phyloP scores from a whole-genome alignment of 2,888 invertebrate species.

The Apodemia mormo region DNA sequence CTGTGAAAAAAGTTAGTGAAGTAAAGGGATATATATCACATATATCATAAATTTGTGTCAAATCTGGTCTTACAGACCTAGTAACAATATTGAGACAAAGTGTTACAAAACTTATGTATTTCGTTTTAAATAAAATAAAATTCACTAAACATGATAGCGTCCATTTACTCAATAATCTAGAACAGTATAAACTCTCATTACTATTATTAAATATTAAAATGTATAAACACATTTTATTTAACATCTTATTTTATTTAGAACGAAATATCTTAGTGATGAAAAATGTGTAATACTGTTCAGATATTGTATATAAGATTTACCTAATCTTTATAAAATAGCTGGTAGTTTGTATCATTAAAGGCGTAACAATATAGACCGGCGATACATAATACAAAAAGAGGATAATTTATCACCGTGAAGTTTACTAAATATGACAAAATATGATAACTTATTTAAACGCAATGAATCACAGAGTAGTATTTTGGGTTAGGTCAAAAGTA shows the following conservation, averaged over 20 bases:
- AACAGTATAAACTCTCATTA: too few relatives aligned
- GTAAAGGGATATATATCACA: slow-evolving; percentile 1
- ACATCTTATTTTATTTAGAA: not conserved
- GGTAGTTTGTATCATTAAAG: not conserved
- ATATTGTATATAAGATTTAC: slow-evolving; percentile 5
- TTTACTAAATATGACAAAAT: not conserved
- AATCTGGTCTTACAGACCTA: not conserved
- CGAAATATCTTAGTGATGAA: not conserved
- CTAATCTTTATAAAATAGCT: not conserved
- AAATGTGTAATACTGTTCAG: not conserved
- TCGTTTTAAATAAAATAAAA: not conserved
- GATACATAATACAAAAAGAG: not conserved
- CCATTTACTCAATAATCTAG: too few relatives aligned
- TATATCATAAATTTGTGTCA: not conserved
- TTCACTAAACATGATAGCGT: not conserved
- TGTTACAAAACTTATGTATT: not conserved
- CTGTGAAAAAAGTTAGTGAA: slow-evolving; percentile 28
- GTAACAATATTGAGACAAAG: not conserved
- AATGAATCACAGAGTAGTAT: not conserved
- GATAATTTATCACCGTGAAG: not conserved
- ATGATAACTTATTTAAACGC: not conserved
- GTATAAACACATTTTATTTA: not conserved
- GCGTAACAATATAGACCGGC: not conserved
- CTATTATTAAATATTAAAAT: too few relatives aligned
- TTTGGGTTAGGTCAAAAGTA: not conserved